Base-by-base conservation (phyloP, 2,888 invertebrate species). In the Hypolimnas misippus region DNA sequence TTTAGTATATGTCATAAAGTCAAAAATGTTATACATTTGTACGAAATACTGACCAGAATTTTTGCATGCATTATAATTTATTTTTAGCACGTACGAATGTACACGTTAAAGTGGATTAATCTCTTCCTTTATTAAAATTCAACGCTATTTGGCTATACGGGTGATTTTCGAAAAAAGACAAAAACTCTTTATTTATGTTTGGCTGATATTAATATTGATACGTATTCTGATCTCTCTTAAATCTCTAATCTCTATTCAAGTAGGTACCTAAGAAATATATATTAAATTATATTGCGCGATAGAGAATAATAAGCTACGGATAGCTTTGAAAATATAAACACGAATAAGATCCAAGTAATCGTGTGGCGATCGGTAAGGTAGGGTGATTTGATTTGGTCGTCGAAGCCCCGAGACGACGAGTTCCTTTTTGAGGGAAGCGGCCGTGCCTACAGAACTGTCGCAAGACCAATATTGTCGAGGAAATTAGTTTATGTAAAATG, bases 401-500 rank as follows among this genome's bases (percentile, higher is more conserved):
- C 82, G 85, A 76, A 83, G 83, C 82, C 82, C 80, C 79, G 80
- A 81, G 76, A 75, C 75, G 86, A 87, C 75, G 86, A 87, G 84
- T 86, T 87, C 85, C 86, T 87, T 89, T 88, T 84, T 82, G 85
- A 87, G 80, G 81, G 82, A 83, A 80, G 77, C 84, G 81, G 78
- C 84, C 83, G 82, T 83, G 87, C 87, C 86, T 87, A 86, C 85
- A 81, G 84, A 85, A 89, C 89, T 89, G 89, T 85, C 87, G 89
- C 84, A 83, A 86, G 86, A 89, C 89, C 91, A 90, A 92, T 92
- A 92, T 91, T 91, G 89, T 86, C 81, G 79, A 87, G 91, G 89
- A 91, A 92, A 92, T 92, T 90, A 91, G 91, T 91, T 92, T 92
- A 92, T 89, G 89, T 87, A 90, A 90, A 91, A 91, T 89, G 88